Evolutionary conservation across 2,888 invertebrate species (phyloP).

Genomic region (Pegoplata infirma): DNA sequence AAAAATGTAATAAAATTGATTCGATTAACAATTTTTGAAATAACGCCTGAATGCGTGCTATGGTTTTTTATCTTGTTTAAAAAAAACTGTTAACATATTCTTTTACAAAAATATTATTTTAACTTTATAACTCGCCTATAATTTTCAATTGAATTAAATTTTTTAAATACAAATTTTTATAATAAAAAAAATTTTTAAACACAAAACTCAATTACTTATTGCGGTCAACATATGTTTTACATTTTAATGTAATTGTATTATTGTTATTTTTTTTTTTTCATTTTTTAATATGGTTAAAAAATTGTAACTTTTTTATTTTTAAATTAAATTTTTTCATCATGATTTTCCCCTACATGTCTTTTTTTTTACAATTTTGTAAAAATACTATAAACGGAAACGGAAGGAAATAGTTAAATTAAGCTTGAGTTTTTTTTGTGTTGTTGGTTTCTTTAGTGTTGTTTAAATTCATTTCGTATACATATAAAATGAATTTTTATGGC

Average conservation of each 20-base stretch:
- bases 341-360: neutral
- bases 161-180: too few relatives aligned
- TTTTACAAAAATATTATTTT: too few relatives aligned
- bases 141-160: too few relatives aligned
- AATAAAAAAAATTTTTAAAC: neutral
- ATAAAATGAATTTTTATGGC: neutral
- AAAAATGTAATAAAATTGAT: too few relatives aligned
- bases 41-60: too few relatives aligned
- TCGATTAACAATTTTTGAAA: too few relatives aligned
- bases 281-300: neutral
- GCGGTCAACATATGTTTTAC: slow-evolving; percentile 35
- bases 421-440: slow-evolving; percentile 30
- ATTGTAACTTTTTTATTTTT: neutral
- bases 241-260: slow-evolving; percentile 44
- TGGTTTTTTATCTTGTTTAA: too few relatives aligned
- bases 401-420: slow-evolving; percentile 60
- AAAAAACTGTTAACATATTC: too few relatives aligned
- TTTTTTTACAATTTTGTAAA: neutral
- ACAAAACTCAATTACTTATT: slow-evolving; percentile 48
- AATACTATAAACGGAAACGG: slow-evolving; percentile 44
- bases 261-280: neutral
- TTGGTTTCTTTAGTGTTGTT: neutral
- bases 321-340: slow-evolving; percentile 3
- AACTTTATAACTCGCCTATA: too few relatives aligned
- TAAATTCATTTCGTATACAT: neutral